phyloP scores from a whole-genome alignment of 2,113 vertebrate genomes.

The Benitochromis conjunctus region DNA sequence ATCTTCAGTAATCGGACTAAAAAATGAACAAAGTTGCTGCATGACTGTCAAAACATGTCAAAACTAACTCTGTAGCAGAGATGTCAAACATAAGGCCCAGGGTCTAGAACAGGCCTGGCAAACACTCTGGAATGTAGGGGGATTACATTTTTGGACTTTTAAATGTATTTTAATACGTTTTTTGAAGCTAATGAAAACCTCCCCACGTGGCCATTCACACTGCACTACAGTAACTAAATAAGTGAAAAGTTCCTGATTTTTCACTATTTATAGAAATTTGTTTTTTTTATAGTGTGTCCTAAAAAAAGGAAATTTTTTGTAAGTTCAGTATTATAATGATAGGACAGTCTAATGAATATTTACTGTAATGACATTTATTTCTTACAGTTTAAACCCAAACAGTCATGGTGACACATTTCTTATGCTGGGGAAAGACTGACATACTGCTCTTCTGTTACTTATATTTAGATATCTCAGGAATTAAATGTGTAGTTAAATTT shows the following conservation, averaged over 20 bases:
- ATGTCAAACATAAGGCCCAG: background rate
- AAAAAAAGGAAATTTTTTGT: background rate
- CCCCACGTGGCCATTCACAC: background rate
- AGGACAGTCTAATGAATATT: background rate
- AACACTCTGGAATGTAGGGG: background rate
- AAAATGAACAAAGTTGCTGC: fast-evolving
- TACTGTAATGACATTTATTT: background rate
- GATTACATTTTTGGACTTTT: background rate
- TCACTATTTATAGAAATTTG: background rate
- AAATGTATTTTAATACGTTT: fast-evolving
- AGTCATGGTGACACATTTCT: background rate
- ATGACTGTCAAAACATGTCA: fast-evolving
- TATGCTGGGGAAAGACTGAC: background rate
- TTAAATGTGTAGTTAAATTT: background rate
- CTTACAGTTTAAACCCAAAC: background rate
- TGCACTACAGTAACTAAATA: background rate
- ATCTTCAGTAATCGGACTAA: background rate
- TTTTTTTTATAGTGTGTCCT: fast-evolving
- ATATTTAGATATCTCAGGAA: background rate
- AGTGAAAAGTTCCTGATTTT: background rate
- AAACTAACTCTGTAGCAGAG: fast-evolving
- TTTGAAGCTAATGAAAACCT: fast-evolving
- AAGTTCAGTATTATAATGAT: background rate
- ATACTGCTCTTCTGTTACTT: background rate
- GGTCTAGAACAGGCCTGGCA: background rate